These are phyloP conservation scores for Perca fluviatilis DNA, from an alignment of 2,113 vertebrate species.

Conservation along the genomic window DNA sequence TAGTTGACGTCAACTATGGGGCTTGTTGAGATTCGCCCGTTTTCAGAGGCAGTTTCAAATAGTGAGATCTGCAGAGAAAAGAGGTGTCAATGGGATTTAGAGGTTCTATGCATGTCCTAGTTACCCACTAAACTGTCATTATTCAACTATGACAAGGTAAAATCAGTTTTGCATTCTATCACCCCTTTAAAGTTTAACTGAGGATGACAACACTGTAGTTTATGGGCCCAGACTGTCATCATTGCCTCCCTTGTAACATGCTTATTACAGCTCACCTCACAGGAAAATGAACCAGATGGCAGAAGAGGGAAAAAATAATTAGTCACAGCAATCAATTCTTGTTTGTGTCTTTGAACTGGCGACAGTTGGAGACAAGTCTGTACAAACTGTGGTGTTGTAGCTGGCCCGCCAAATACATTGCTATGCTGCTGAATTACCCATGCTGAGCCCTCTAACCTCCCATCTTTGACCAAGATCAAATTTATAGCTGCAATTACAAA, in stretches of 20 bases:
- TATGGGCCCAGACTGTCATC: conserved; percentile 65
- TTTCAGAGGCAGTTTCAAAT: too few species aligned
- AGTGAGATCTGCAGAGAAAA: too few species aligned
- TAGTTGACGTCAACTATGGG: too few species aligned
- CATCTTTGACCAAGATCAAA: conserved; percentile 78
- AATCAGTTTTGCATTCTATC: too few species aligned
- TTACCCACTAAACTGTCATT: too few species aligned
- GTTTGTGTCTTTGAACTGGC: conserved; percentile 80
- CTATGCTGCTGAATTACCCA: conserved; percentile 73
- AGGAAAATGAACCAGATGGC: conserved; percentile 82
- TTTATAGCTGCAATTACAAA: conserved; percentile 78
- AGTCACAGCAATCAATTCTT: conserved; percentile 83
- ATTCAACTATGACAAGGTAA: too few species aligned
- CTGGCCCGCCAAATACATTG: conserved; percentile 69
- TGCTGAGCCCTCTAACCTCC: conserved; percentile 62
- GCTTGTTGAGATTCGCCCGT: too few species aligned
- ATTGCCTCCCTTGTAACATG: conserved; percentile 75
- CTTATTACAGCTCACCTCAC: conserved; percentile 78
- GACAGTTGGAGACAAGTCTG: conserved; percentile 82
- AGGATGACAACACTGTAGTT: conserved; percentile 64
- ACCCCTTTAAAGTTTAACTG: conserved; percentile 57
- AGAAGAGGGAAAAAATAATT: conserved; percentile 75
- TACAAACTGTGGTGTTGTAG: conserved; percentile 79
- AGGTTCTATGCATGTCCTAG: too few species aligned
- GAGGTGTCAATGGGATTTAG: too few species aligned